Conservation (phyloP, 1,140 invertebrate genomes). For the Neoseiulus cucumeris region DNA sequence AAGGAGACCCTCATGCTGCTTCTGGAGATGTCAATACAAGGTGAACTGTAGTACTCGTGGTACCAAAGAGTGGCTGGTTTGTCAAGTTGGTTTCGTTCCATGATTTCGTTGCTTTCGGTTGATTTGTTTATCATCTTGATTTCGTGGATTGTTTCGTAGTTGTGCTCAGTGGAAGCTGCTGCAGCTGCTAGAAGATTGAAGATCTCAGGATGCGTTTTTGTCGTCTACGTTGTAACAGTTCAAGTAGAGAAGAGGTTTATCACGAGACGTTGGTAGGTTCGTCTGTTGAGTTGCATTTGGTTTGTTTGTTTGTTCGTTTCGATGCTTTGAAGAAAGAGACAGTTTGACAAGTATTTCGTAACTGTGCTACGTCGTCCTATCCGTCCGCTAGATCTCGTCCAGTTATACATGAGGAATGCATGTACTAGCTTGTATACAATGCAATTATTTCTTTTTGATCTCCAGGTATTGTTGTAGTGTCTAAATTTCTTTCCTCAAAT, state of each 20-base stretch:
- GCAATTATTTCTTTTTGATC: background rate
- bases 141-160: background rate
- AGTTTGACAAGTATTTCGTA: background rate
- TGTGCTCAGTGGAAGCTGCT: background rate
- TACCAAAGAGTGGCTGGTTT: slow-evolving; percentile 7
- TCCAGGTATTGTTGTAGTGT: background rate
- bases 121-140: background rate
- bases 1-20: too few species aligned
- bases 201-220: background rate
- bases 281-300: background rate
- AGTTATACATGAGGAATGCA: background rate
- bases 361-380: slow-evolving; percentile 7
- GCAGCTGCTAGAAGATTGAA: background rate
- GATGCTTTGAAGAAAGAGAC: background rate
- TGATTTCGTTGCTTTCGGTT: background rate
- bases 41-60: slow-evolving; percentile 10
- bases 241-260: background rate
- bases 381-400: slow-evolving; percentile 10
- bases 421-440: too few species aligned
- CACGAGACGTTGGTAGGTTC: background rate
- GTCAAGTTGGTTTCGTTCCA: background rate
- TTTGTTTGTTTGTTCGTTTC: background rate
- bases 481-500: background rate
- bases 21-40: slow-evolving; percentile 7
- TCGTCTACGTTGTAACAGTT: background rate